These are phyloP conservation scores for Tarsius wallacei DNA, from an alignment of 2,797 vertebrate genomes.

Conservation along the genomic window DNA sequence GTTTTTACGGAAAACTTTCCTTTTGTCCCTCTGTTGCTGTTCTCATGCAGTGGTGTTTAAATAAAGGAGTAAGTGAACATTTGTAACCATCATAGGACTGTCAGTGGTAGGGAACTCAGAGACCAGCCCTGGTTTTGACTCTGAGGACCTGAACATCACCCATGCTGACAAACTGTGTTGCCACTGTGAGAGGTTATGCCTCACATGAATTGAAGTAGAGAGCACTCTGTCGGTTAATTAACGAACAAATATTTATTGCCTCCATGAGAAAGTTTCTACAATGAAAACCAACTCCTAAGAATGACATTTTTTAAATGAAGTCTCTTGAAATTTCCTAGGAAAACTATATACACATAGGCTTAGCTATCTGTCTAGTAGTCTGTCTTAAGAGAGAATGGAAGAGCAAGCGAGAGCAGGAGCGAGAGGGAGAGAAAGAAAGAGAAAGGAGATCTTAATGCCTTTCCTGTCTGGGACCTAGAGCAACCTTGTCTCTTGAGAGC, in stretches of 20 bases:
- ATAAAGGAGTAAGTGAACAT: neutral
- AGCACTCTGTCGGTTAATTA: neutral
- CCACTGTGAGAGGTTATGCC: neutral
- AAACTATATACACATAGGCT: neutral
- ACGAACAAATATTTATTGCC: neutral
- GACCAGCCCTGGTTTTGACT: neutral
- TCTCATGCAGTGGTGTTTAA: neutral
- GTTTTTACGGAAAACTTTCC: neutral
- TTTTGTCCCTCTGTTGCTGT: neutral
- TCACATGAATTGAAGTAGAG: neutral
- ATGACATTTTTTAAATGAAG: neutral
- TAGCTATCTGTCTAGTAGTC: neutral
- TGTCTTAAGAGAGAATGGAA: neutral
- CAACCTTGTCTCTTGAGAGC: neutral
- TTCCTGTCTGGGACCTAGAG: neutral
- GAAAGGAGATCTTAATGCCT: neutral
- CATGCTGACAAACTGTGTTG: neutral
- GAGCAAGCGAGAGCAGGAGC: too few species aligned
- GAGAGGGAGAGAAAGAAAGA: too few species aligned
- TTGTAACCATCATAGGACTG: neutral
- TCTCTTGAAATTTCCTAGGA: neutral
- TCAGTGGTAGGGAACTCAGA: neutral
- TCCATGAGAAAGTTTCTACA: constrained; percentile 2
- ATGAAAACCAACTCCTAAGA: constrained; percentile 7
- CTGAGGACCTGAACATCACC: neutral